phyloP scores from a whole-genome alignment of 1,140 invertebrate genomes.

The Nixonia krombeini region DNA sequence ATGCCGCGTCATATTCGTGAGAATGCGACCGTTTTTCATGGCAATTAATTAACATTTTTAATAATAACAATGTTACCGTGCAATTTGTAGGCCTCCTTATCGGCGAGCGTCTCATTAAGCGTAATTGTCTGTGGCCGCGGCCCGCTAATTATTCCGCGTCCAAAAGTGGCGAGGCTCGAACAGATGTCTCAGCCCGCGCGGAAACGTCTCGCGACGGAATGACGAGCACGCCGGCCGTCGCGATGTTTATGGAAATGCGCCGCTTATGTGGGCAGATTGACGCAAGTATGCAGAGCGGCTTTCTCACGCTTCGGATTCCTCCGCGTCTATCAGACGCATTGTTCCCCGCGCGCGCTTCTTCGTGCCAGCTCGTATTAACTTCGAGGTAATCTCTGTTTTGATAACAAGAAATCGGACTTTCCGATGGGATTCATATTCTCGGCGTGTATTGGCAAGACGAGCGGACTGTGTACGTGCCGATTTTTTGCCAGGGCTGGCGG shows the following conservation, averaged over 20 bases:
- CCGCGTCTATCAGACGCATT: not conserved
- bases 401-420: too few species aligned
- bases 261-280: conserved; percentile 12
- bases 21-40: not conserved
- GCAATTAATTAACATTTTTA: too few species aligned
- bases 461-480: not conserved
- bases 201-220: conserved; percentile 2
- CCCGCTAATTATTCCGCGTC: not conserved
- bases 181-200: conserved; percentile 8
- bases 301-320: conserved; percentile 12
- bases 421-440: not conserved
- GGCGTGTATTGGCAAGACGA: not conserved
- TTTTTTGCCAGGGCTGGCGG: not conserved
- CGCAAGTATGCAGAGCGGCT: not conserved
- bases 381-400: too few species aligned
- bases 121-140: conserved; percentile 3
- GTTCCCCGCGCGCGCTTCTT: too few species aligned
- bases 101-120: conserved; percentile 10
- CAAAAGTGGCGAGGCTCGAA: conserved; percentile 4
- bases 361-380: too few species aligned
- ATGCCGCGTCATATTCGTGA: not conserved
- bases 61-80: too few species aligned
- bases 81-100: conserved; percentile 6
- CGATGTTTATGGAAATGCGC: not conserved
- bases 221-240: not conserved